A percentile compares a stretch with the other conserved stretches of the same genome.
These are phyloP conservation scores for Patagioenas fasciata DNA, from an alignment of 2,113 vertebrate genomes.

Conservation along the genomic window DNA sequence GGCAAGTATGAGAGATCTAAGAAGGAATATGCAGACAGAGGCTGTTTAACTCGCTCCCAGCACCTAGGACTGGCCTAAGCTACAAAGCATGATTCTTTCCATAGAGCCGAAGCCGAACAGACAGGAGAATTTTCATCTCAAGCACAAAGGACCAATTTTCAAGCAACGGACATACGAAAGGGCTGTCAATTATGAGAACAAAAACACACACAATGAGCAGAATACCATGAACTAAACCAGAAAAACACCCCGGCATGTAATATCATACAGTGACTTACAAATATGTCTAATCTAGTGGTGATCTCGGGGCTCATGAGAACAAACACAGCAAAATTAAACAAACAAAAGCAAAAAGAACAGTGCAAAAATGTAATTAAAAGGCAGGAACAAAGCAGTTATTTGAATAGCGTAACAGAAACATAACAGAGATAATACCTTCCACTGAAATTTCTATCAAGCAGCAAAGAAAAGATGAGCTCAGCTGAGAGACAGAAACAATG, in stretches of 20 bases:
- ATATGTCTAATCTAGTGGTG: neutral
- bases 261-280: neutral
- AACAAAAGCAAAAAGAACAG: neutral
- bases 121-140: neutral
- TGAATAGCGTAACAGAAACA: neutral
- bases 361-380: neutral
- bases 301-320: neutral
- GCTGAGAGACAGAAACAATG: neutral
- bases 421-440: neutral
- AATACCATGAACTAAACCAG: neutral
- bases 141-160: neutral
- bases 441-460: neutral
- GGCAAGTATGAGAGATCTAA: neutral
- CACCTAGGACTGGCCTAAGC: neutral
- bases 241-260: neutral
- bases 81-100: neutral
- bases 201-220: neutral
- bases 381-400: neutral
- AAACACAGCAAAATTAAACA: neutral
- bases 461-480: neutral
- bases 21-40: neutral
- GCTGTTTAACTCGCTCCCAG: neutral
- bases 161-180: neutral
- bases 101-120: neutral
- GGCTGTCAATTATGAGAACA: neutral